Evolutionary conservation across 92 coral and sea anemone genomes (phyloP).

Genomic region (Siderastrea siderea): DNA sequence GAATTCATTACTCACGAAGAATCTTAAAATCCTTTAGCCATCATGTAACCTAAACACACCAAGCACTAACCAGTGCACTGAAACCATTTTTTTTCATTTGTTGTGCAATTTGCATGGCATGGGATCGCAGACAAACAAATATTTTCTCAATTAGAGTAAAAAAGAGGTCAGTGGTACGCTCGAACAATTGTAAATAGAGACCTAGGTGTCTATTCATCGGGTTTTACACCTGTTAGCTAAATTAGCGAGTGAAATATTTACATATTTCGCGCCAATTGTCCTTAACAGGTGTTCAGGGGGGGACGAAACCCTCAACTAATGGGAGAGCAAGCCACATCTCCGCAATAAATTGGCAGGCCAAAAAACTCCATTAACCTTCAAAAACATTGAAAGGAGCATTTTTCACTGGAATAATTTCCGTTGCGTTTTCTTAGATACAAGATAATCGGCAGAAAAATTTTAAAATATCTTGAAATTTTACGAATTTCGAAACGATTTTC

Average conservation of each 20-base stretch:
- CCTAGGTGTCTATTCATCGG: background rate
- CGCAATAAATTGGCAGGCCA: background rate
- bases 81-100: background rate
- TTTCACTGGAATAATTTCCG: background rate
- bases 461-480: background rate
- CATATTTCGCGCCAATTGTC: slow-evolving; percentile 28
- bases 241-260: slow-evolving; percentile 13
- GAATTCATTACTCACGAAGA: slow-evolving; percentile 30
- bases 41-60: slow-evolving; percentile 22
- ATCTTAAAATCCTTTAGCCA: slow-evolving; percentile 19
- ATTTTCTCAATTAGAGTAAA: background rate
- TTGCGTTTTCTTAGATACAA: background rate
- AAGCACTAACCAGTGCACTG: background rate
- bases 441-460: background rate
- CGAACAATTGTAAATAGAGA: background rate
- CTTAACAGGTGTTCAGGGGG: slow-evolving; percentile 29
- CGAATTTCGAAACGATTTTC: background rate
- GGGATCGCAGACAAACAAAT: background rate
- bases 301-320: background rate
- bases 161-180: background rate
- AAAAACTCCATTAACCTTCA: background rate
- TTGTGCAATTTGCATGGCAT: no score
- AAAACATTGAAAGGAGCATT: background rate
- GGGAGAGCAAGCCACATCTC: no score
- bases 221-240: slow-evolving; percentile 12